A percentile compares a stretch with the other conserved stretches of the same genome.
phyloP scores from a whole-genome alignment of 2,888 invertebrate species.

The Apamea epomidion region DNA sequence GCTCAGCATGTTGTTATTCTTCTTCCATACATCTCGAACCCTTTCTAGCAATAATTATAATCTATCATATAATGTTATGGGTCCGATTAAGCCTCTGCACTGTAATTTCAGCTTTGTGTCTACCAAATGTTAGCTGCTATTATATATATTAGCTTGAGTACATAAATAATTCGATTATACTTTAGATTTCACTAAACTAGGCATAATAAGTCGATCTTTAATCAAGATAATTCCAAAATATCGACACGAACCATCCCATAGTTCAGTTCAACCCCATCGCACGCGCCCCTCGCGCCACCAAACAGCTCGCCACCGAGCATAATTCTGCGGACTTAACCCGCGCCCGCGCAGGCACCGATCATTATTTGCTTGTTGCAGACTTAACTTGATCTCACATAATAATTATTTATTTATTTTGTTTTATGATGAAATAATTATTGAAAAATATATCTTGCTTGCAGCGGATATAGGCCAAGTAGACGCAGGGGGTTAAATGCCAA shows the following conservation, averaged over 20 bases:
- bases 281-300: constrained; percentile 76
- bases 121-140: not conserved
- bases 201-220: not conserved
- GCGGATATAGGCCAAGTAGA: not conserved
- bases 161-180: not conserved
- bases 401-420: not conserved
- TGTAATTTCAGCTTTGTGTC: not conserved
- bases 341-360: constrained; percentile 70
- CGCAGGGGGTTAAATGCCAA: not conserved
- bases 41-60: not conserved
- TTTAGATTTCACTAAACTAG: not conserved
- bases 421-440: constrained; percentile 12
- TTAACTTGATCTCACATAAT: constrained; percentile 64
- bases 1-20: not conserved
- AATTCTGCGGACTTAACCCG: constrained; percentile 87
- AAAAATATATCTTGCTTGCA: not conserved
- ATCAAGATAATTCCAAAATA: constrained; percentile 18
- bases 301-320: constrained; percentile 85
- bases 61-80: not conserved
- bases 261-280: constrained; percentile 58
- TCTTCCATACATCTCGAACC: not conserved
- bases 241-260: constrained; percentile 69
- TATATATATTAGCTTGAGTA: not conserved
- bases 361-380: constrained; percentile 86
- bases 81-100: not conserved